Evolutionary conservation across 2,113 vertebrate species (phyloP).

Genomic region (Chaetops frenatus): DNA sequence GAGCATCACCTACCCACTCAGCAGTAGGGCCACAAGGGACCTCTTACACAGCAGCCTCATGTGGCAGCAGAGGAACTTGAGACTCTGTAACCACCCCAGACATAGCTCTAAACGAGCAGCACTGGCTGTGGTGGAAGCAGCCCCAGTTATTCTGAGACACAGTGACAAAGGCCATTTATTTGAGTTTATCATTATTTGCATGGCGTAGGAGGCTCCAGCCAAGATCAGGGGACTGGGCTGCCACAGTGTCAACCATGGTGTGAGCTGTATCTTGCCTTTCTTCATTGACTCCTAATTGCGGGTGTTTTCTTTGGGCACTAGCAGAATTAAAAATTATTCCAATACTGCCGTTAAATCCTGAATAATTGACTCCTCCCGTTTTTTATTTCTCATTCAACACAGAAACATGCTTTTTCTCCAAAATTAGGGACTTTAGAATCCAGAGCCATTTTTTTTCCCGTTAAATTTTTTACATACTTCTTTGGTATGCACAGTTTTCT

Average conservation of each 20-base stretch:
- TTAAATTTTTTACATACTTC: background rate
- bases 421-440: background rate
- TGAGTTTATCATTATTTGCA: background rate
- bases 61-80: background rate
- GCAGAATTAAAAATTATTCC: background rate
- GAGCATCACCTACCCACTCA: accelerated
- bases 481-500: background rate
- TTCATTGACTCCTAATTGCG: background rate
- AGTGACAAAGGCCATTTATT: background rate
- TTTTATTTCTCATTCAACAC: background rate
- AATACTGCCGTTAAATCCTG: background rate
- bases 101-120: background rate
- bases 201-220: background rate
- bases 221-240: background rate
- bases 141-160: background rate
- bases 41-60: accelerated
- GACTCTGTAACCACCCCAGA: background rate
- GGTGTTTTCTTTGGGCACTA: background rate
- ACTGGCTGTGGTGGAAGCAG: background rate
- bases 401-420: background rate
- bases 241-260: accelerated
- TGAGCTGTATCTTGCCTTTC: background rate
- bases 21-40: background rate
- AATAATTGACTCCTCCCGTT: background rate
- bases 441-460: background rate